These are phyloP conservation scores for Stomatorhinus walkeri DNA, from an alignment of 2,797 vertebrate species.

Conservation along the genomic window DNA sequence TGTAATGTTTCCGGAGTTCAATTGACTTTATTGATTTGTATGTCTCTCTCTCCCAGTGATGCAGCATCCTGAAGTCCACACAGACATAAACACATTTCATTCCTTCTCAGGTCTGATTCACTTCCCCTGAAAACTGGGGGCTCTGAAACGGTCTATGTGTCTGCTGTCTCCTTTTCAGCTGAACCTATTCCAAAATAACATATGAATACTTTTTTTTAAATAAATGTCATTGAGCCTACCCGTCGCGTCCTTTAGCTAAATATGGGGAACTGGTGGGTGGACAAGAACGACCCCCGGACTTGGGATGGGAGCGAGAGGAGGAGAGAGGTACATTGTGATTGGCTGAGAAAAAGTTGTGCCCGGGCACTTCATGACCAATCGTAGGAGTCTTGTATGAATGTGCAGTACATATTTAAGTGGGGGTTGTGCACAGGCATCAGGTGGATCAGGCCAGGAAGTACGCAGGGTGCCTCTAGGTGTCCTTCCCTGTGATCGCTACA, in stretches of 20 bases:
- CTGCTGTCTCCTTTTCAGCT: conserved; percentile 11
- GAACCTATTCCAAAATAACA: conserved; percentile 25
- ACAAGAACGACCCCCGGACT: not conserved
- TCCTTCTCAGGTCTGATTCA: not conserved
- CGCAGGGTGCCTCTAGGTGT: not conserved
- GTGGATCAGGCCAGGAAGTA: conserved; percentile 16
- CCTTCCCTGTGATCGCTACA: not conserved
- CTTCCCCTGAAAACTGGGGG: too few relatives aligned
- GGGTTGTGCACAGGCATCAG: not conserved
- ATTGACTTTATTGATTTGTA: not conserved
- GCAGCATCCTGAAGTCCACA: not conserved
- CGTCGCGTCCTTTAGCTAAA: conserved; percentile 27
- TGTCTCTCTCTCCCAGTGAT: not conserved
- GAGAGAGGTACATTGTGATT: conserved; percentile 16
- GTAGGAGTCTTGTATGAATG: conserved; percentile 14
- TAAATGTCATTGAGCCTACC: conserved; percentile 25
- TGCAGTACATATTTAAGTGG: conserved; percentile 20
- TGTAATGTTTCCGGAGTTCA: not conserved
- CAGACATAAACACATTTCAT: not conserved
- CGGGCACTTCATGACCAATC: conserved; percentile 16
- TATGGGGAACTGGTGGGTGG: conserved; percentile 21
- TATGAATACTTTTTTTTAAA: conserved; percentile 17
- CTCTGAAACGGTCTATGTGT: not conserved
- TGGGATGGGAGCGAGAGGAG: not conserved
- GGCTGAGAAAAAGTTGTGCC: not conserved